Conservation (phyloP, 2,797 vertebrate genomes). For the Anisognathus igniventris region DNA sequence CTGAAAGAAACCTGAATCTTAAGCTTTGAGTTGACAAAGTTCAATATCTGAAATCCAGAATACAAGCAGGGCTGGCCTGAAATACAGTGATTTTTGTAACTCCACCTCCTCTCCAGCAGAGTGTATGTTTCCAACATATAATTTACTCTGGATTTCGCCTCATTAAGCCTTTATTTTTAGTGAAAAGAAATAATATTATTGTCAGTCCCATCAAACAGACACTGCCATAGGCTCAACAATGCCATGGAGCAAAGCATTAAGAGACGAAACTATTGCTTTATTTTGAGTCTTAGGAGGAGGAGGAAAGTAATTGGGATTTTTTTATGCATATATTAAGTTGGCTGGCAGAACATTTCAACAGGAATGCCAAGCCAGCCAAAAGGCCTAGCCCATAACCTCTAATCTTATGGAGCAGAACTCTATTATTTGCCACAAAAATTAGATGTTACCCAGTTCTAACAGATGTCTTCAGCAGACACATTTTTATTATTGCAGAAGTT, state of each 20-base stretch:
- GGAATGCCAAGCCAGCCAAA: slow-evolving; percentile 69
- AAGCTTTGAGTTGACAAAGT: background rate
- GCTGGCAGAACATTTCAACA: slow-evolving; percentile 68
- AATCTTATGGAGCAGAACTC: slow-evolving; percentile 79
- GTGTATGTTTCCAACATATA: slow-evolving; percentile 51
- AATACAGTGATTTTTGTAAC: background rate
- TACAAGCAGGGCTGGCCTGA: background rate
- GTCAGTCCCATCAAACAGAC: slow-evolving; percentile 64
- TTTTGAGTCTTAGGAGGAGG: slow-evolving; percentile 36
- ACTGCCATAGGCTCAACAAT: slow-evolving; percentile 70
- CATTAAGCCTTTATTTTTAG: slow-evolving; percentile 63
- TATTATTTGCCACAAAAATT: slow-evolving; percentile 82
- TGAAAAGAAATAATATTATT: slow-evolving; percentile 74
- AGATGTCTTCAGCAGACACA: slow-evolving; percentile 75
- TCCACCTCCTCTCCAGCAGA: slow-evolving; percentile 27
- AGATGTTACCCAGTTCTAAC: slow-evolving; percentile 76
- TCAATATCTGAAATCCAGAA: background rate
- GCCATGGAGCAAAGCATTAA: slow-evolving; percentile 69
- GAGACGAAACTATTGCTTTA: slow-evolving; percentile 36
- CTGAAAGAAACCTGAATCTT: background rate
- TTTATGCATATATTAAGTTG: slow-evolving; percentile 68
- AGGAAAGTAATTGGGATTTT: slow-evolving; percentile 34
- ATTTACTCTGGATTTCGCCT: slow-evolving; percentile 69
- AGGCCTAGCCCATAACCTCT: slow-evolving; percentile 73
- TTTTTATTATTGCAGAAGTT: slow-evolving; percentile 74